A percentile compares a stretch with the other conserved stretches of the same genome.
These are phyloP conservation scores for Anguilla japonica DNA, from an alignment of 2,113 vertebrate species.

Conservation along the genomic window DNA sequence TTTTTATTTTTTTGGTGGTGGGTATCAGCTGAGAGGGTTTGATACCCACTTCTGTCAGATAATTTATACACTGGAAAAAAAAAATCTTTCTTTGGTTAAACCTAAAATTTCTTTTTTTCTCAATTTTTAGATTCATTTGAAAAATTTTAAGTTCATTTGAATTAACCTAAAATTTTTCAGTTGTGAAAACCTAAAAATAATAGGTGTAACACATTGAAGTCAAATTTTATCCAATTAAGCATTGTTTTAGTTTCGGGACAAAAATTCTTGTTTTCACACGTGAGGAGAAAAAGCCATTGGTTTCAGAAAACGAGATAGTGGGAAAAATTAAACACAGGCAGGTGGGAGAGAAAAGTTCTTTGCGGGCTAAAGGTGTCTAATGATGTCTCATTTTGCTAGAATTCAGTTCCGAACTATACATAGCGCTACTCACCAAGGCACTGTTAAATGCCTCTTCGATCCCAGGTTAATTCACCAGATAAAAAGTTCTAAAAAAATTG, in stretches of 20 bases:
- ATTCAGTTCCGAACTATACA: too few species aligned
- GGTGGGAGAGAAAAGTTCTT: constrained; percentile 32
- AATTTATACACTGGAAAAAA: not conserved
- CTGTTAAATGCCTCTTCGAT: not conserved
- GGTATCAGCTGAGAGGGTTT: constrained; percentile 66
- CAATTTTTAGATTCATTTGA: too few species aligned
- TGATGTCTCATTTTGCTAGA: too few species aligned
- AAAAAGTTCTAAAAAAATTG: not conserved
- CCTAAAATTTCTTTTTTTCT: too few species aligned
- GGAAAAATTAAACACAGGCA: constrained; percentile 48
- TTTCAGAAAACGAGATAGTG: constrained; percentile 60
- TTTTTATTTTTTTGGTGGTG: constrained; percentile 14
- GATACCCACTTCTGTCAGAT: constrained; percentile 65
- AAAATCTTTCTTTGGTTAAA: too few species aligned
- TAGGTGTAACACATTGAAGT: too few species aligned
- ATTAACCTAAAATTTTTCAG: too few species aligned
- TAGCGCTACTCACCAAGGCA: too few species aligned
- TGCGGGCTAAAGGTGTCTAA: too few species aligned
- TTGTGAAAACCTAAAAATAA: too few species aligned
- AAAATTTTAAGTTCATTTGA: too few species aligned
- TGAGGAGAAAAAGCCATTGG: constrained; percentile 61
- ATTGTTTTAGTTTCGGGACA: not conserved
- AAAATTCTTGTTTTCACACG: not conserved
- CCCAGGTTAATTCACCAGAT: not conserved
- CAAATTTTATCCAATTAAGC: too few species aligned